These are phyloP conservation scores for Kryptolebias ocellatus DNA, from an alignment of 2,797 vertebrate genomes.

Conservation along the genomic window DNA sequence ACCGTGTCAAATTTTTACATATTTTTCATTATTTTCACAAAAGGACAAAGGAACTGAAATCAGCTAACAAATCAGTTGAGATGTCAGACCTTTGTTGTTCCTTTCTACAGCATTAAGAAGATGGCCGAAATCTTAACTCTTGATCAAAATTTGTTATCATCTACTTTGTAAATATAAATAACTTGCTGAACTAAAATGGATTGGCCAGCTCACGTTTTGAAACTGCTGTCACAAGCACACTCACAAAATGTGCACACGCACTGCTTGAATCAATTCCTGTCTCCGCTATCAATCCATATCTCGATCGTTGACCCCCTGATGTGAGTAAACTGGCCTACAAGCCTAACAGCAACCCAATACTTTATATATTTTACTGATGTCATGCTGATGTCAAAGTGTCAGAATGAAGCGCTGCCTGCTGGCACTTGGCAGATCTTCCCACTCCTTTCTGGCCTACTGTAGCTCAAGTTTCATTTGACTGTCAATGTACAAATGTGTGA, in stretches of 20 bases:
- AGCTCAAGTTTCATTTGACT: conserved; percentile 67
- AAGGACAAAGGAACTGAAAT: too few relatives aligned
- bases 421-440: conserved; percentile 61
- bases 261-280: conserved; percentile 79
- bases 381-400: conserved; percentile 73
- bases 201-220: conserved; percentile 57
- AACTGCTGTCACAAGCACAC: conserved; percentile 40
- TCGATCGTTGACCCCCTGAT: conserved; percentile 71
- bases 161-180: conserved; percentile 69
- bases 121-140: too few relatives aligned
- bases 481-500: conserved; percentile 67
- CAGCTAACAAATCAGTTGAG: too few relatives aligned
- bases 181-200: conserved; percentile 77
- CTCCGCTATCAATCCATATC: conserved; percentile 86
- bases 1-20: too few relatives aligned
- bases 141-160: conserved; percentile 37
- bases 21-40: too few relatives aligned
- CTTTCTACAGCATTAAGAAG: too few relatives aligned
- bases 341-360: conserved; percentile 76
- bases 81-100: too few relatives aligned
- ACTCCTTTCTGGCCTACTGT: conserved; percentile 58
- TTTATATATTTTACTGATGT: conserved; percentile 74
- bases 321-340: conserved; percentile 79
- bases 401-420: conserved; percentile 75
- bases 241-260: conserved; percentile 33